Percentiles rank a stretch among this genome's conserved stretches.
phyloP scores from a whole-genome alignment of 2,888 invertebrate genomes.

The Acrobasis suavella region DNA sequence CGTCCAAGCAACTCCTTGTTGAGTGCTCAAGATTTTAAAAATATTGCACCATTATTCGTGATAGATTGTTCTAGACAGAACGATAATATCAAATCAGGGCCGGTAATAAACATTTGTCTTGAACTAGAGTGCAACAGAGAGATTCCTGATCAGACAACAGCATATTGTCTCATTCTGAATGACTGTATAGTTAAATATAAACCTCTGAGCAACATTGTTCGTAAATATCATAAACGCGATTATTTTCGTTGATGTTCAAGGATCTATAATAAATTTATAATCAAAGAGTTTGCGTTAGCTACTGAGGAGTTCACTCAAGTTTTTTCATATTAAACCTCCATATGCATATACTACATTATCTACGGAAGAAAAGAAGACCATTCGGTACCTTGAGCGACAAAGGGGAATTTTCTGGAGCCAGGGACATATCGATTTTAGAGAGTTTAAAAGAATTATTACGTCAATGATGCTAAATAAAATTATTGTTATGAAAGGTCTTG shows the following conservation, averaged over 20 bases:
- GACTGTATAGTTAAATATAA: neutral
- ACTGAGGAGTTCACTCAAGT: neutral
- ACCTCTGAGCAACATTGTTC: neutral
- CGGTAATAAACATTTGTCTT: neutral
- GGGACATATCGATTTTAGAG: neutral
- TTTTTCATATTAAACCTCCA: neutral
- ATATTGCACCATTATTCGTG: neutral
- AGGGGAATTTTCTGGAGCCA: neutral
- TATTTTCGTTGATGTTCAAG: neutral
- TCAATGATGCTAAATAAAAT: neutral
- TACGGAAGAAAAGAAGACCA: neutral
- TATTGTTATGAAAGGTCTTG: neutral
- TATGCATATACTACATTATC: neutral
- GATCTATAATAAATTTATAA: neutral
- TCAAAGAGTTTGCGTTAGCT: neutral
- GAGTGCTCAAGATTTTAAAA: too few species aligned
- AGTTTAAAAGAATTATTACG: neutral
- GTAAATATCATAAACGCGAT: too few species aligned
- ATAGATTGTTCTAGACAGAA: constrained; percentile 3
- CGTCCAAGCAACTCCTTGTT: too few species aligned
- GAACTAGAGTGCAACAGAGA: neutral
- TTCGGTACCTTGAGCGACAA: neutral
- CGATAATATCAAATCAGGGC: neutral
- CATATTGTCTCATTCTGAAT: constrained; percentile 1
- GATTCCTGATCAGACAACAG: neutral